Percentiles rank a stretch among this genome's conserved stretches.
Evolutionary conservation across 2,888 invertebrate genomes (phyloP).

Genomic region (Ophioninae sp.): DNA sequence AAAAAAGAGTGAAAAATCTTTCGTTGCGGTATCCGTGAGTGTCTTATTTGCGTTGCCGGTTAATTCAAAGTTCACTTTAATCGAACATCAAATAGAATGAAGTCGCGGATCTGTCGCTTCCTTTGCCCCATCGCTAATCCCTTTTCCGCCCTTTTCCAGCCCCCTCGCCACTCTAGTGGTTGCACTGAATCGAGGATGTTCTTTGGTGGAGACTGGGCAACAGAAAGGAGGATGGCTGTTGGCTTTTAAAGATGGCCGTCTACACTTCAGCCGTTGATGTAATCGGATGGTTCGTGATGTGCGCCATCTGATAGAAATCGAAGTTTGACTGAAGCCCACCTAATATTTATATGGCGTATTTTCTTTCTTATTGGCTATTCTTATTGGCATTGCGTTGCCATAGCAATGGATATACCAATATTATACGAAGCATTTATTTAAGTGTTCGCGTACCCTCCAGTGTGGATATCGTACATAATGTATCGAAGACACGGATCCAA

Average conservation of each 20-base stretch:
- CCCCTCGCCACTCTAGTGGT: slow-evolving; percentile 14
- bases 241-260: slow-evolving; percentile 48
- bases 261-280: neutral
- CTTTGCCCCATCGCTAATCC: neutral
- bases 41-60: slow-evolving; percentile 35
- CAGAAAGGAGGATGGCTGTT: slow-evolving; percentile 11
- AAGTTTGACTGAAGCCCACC: too few relatives aligned
- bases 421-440: slow-evolving; percentile 56
- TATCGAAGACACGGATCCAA: slow-evolving; percentile 34
- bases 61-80: slow-evolving; percentile 74
- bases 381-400: slow-evolving; percentile 12
- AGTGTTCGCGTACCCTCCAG: slow-evolving; percentile 31
- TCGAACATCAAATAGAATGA: slow-evolving; percentile 74
- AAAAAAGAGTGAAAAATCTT: slow-evolving; percentile 50
- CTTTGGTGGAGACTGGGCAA: neutral
- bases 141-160: neutral
- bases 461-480: slow-evolving; percentile 37
- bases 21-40: slow-evolving; percentile 28
- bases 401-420: slow-evolving; percentile 57
- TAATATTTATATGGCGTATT: neutral
- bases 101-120: slow-evolving; percentile 62
- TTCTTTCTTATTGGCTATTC: neutral
- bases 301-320: too few relatives aligned
- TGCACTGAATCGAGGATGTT: slow-evolving; percentile 18
- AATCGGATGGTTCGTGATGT: too few relatives aligned